phyloP scores from a whole-genome alignment of 2,888 invertebrate genomes.

The Leistus spinibarbis region DNA sequence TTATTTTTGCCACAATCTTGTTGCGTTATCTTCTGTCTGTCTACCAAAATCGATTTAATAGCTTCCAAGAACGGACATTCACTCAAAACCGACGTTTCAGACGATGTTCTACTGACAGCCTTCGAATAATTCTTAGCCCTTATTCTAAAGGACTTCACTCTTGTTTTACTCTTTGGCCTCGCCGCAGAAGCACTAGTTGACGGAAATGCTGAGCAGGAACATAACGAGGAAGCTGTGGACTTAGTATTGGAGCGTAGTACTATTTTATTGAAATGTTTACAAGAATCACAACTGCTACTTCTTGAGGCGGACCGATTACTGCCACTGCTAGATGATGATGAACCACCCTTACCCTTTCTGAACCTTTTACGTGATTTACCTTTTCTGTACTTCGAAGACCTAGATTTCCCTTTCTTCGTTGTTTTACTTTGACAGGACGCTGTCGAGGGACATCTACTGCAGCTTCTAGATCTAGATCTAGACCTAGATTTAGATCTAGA shows the following conservation, averaged over 20 bases:
- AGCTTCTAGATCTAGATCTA: neutral
- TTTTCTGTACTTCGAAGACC: neutral
- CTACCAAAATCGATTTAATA: neutral
- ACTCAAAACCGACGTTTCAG: neutral
- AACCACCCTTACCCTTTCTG: too few species aligned
- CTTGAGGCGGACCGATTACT: too few species aligned
- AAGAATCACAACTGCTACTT: too few species aligned
- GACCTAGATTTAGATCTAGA: neutral
- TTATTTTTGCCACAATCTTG: neutral
- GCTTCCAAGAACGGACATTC: neutral
- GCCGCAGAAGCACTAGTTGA: neutral
- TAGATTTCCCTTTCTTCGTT: neutral
- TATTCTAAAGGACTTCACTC: neutral
- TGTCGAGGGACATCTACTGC: neutral
- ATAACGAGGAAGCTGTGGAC: neutral
- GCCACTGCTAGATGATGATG: too few species aligned
- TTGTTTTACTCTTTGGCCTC: neutral
- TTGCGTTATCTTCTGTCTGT: neutral
- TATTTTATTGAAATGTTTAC: too few species aligned
- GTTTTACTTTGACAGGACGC: neutral
- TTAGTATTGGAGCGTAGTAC: neutral
- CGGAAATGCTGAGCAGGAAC: neutral
- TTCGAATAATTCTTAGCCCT: neutral
- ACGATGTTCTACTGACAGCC: neutral
- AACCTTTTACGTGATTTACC: neutral